Conservation (phyloP, 2,888 invertebrate species). For the Cantharis flavilabris region DNA sequence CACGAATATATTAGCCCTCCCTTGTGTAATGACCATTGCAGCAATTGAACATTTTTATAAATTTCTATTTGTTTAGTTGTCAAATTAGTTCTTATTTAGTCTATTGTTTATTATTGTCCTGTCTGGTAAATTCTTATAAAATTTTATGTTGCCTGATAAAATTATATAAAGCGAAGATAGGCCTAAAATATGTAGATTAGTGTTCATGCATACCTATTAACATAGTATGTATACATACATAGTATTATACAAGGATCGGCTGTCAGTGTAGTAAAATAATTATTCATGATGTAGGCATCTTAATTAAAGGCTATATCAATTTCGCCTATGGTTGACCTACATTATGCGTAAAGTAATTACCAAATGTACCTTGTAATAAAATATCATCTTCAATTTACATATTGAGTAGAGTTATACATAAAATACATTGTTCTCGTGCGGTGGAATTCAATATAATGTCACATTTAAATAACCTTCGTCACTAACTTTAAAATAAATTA, state of each 20-base stretch:
- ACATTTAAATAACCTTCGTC: background rate
- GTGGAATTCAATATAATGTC: background rate
- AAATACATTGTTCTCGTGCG: background rate
- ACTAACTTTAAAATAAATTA: background rate
- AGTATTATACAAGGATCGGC: background rate
- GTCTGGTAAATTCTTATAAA: background rate
- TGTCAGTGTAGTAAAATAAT: background rate
- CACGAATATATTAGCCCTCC: background rate
- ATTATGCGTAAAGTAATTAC: slow-evolving; percentile 7
- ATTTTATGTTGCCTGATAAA: background rate
- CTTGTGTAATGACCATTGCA: too few species aligned
- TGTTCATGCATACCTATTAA: background rate
- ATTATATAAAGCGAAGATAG: background rate
- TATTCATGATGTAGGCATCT: slow-evolving; percentile 4
- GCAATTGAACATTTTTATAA: background rate
- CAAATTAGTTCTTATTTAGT: background rate
- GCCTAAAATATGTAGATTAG: background rate
- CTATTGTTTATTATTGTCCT: background rate
- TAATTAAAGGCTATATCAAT: slow-evolving; percentile 11
- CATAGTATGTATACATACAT: background rate
- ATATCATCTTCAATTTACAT: background rate
- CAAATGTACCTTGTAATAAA: background rate
- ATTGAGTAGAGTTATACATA: background rate
- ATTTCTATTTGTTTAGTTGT: background rate
- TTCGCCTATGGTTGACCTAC: background rate